Conservation (phyloP, 2,888 invertebrate genomes). For the Caenorhabditis sulstoni region DNA sequence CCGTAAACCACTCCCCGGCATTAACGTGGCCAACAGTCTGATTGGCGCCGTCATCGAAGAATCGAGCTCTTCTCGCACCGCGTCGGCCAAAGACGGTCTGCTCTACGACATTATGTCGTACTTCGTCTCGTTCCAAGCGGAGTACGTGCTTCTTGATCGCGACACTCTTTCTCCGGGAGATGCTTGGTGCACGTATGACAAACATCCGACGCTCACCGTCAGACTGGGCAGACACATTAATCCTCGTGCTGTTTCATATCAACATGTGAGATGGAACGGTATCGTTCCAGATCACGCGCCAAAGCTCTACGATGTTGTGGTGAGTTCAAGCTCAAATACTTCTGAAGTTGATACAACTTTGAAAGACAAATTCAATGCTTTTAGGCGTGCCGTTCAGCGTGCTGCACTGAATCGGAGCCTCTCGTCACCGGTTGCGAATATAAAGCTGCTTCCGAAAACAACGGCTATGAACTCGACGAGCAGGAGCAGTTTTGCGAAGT, state of each 20-base stretch:
- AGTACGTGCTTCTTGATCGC: constrained; percentile 54
- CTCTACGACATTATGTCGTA: constrained; percentile 52
- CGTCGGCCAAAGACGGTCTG: constrained; percentile 46
- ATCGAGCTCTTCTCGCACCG: constrained; percentile 43
- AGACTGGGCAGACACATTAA: constrained; percentile 24
- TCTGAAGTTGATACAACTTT: too few relatives aligned
- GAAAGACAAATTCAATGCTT: too few relatives aligned
- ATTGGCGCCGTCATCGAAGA: constrained; percentile 54
- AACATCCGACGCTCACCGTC: constrained; percentile 34
- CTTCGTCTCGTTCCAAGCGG: constrained; percentile 48
- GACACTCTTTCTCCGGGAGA: constrained; percentile 53
- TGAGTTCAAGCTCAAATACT: too few relatives aligned
- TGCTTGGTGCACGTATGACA: constrained; percentile 53
- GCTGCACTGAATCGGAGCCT: constrained; percentile 34
- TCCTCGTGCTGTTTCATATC: constrained; percentile 37
- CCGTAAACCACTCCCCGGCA: constrained; percentile 19
- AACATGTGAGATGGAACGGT: constrained; percentile 45
- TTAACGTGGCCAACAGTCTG: constrained; percentile 57
- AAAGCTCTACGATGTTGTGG: constrained; percentile 44
- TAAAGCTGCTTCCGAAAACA: constrained; percentile 5
- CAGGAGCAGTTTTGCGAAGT: constrained; percentile 47
- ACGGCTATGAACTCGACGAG: constrained; percentile 25
- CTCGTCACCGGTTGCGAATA: constrained; percentile 35
- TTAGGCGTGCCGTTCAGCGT: constrained; percentile 29
- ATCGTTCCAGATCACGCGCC: constrained; percentile 38